phyloP scores from a whole-genome alignment of 30 jellyfish, hydroid and myxozoan species.

The Turritopsis rubra region DNA sequence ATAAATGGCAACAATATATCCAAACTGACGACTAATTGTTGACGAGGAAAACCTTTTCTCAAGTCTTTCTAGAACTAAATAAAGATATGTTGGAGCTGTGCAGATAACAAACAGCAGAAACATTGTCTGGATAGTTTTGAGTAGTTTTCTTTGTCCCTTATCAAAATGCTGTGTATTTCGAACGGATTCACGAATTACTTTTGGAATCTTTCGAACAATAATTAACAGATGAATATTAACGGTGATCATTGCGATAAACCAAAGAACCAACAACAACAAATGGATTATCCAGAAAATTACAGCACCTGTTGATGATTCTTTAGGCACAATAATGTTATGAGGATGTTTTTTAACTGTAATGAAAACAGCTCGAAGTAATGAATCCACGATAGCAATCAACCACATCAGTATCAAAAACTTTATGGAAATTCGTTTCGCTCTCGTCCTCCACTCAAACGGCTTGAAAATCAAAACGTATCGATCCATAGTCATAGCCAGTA shows the following conservation, averaged over 20 bases:
- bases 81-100: neutral
- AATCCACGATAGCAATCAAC: neutral
- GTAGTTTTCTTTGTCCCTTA: neutral
- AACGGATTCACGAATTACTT: neutral
- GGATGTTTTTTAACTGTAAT: neutral
- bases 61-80: neutral
- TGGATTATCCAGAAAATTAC: neutral
- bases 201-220: neutral
- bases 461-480: neutral
- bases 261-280: neutral
- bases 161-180: neutral
- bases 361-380: neutral
- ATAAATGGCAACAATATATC: neutral
- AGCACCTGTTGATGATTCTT: neutral
- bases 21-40: neutral
- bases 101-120: neutral
- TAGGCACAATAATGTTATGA: neutral
- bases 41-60: neutral
- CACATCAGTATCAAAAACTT: neutral
- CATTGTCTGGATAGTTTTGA: neutral
- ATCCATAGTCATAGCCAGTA: neutral
- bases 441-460: neutral
- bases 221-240: neutral
- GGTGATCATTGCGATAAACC: neutral
- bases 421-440: neutral